Conservation (phyloP, 2,888 invertebrate species). For the Eupithecia vulgata region DNA sequence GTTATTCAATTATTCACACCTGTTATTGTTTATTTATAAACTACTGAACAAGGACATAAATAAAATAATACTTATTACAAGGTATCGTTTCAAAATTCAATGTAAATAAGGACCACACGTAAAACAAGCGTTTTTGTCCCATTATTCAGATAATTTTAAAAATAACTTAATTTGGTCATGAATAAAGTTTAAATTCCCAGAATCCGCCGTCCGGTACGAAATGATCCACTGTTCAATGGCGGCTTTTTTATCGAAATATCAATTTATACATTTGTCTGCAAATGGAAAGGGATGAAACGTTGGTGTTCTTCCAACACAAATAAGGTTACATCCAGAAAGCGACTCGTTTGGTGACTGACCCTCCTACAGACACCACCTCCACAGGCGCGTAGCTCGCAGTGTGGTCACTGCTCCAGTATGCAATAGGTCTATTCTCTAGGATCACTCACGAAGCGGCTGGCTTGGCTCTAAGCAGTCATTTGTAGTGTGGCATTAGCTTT, state of each 20-base stretch:
- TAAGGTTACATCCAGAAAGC: too few species aligned
- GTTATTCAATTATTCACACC: neutral
- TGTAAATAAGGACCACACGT: conserved; percentile 34
- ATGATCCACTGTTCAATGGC: conserved; percentile 10
- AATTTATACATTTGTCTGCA: conserved; percentile 28
- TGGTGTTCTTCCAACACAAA: too few species aligned
- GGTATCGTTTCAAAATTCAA: conserved; percentile 18
- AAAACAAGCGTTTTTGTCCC: neutral
- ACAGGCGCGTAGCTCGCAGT: too few species aligned
- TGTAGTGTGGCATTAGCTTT: too few species aligned
- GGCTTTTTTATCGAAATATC: conserved; percentile 25
- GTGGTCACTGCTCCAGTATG: too few species aligned
- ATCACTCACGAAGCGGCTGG: too few species aligned
- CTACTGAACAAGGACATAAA: conserved; percentile 7
- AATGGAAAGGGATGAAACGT: too few species aligned
- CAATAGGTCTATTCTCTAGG: too few species aligned
- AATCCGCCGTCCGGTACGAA: neutral
- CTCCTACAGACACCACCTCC: too few species aligned
- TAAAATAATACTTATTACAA: conserved; percentile 1
- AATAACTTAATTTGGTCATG: neutral
- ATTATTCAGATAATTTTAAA: neutral
- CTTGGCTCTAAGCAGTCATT: too few species aligned
- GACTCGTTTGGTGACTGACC: too few species aligned
- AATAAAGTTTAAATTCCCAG: neutral
- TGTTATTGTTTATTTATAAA: conserved; percentile 10